Conservation (phyloP, 2,113 vertebrate species). For the Tachycineta bicolor region DNA sequence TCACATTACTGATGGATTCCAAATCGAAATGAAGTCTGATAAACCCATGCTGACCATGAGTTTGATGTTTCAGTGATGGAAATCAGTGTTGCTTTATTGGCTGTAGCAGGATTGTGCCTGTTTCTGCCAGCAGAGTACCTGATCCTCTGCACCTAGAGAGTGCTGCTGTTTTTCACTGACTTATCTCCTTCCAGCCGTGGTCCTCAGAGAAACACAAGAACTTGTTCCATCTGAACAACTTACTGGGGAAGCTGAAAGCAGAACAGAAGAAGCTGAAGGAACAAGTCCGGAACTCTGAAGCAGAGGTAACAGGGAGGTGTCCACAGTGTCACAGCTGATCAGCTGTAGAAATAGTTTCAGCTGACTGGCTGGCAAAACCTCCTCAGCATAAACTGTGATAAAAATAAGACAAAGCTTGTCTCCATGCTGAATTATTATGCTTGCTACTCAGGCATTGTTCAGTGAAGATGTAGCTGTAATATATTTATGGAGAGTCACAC, state of each 20-base stretch:
- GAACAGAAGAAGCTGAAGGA: slow-evolving; percentile 69
- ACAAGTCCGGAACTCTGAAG: slow-evolving; percentile 71
- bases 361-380: not conserved
- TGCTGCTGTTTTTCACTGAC: not conserved
- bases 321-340: not conserved
- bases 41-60: not conserved
- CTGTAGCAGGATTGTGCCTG: not conserved
- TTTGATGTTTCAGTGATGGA: not conserved
- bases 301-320: slow-evolving; percentile 76
- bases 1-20: not conserved
- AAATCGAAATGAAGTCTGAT: not conserved
- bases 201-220: slow-evolving; percentile 64
- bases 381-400: not conserved
- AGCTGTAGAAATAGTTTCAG: not conserved
- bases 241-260: slow-evolving; percentile 71
- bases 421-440: not conserved
- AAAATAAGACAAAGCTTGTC: not conserved
- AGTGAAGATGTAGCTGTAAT: not conserved
- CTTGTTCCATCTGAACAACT: slow-evolving; percentile 68
- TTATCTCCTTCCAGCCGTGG: slow-evolving; percentile 76
- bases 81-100: not conserved
- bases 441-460: not conserved
- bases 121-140: not conserved
- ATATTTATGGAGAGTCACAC: not conserved
- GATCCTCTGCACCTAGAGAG: not conserved